Evolutionary conservation across 2,797 vertebrate species (phyloP), one percentile per base, ranked within the genome.

Genomic region (Philypnodon macrostomus): DNA sequence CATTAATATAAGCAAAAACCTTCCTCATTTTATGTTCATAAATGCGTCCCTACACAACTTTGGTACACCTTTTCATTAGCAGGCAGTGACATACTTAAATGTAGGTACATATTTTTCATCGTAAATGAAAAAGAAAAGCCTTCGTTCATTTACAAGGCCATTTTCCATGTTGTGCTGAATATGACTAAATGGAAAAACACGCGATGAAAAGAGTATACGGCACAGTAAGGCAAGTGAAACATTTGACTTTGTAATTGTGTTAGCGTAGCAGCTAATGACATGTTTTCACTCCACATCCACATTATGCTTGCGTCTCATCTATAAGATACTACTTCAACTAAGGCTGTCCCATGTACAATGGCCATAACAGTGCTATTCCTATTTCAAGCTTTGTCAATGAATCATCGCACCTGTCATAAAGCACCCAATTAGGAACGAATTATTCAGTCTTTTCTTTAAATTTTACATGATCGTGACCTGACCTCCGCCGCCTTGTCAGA

Each of bases 181-280:
- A 56, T 9, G 14, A 18, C 29, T 14, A n/a, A 62, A 63, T 68
- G 3, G 42, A 60, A 55, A 58, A 49, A 6, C 39, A 30, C n/a
- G 16, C 17, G 33, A 68, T 54, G 12, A 49, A 44, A 54, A 6
- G n/a, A 39, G 9, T 33, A 47, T 33, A 21, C 10, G 7, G 17
- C 53, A 44, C n/a, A n/a, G n/a, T 26, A 42, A 52, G 38, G 47
- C 23, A 24, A 26, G 46, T 50, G 49, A 77, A 64, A 39, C 59
- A 31, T 34, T 18, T 80, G 73, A 85, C 77, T 83, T 83, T 83
- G 62, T 76, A 67, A 76, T 68, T 70, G 58, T 52, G 61, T 68
- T 53, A 32, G 61, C 34, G 44, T 33, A 4, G 41, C 4, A 3
- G 47, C 50, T 75, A 67, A 77, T 68, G 54, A 34, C 19, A 2